Percentiles rank a stretch among this genome's conserved stretches.
phyloP scores from a whole-genome alignment of 1,140 invertebrate genomes.

The Artemia franciscana region DNA sequence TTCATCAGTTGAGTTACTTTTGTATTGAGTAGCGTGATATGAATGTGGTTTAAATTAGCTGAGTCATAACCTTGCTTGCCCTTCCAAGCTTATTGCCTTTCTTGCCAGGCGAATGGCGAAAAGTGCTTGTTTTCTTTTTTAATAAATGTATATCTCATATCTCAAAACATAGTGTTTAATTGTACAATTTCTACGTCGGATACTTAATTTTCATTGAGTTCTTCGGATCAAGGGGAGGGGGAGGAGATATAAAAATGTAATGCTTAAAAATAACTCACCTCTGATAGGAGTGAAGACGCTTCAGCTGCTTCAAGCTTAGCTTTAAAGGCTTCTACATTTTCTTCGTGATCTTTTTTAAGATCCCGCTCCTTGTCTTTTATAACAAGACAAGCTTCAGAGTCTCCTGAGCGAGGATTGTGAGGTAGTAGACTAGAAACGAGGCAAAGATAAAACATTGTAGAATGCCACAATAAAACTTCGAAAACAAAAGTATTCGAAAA shows the following conservation, averaged over 20 bases:
- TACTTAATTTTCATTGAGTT: too few species aligned
- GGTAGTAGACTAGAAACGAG: slow-evolving; percentile 6
- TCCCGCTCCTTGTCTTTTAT: slow-evolving; percentile 20
- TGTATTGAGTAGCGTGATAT: too few species aligned
- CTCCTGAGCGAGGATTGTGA: slow-evolving; percentile 5
- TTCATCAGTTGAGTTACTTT: too few species aligned
- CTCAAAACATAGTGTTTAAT: not conserved
- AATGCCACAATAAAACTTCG: too few species aligned
- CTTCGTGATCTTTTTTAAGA: slow-evolving; percentile 17
- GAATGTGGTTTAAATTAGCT: too few species aligned
- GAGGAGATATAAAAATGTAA: too few species aligned
- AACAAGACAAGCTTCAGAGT: slow-evolving; percentile 19
- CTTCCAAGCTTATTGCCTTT: not conserved
- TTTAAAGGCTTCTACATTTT: slow-evolving; percentile 16
- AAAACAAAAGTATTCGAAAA: too few species aligned
- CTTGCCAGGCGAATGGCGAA: not conserved
- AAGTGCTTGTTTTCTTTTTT: not conserved
- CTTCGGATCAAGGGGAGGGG: too few species aligned
- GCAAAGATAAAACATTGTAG: too few species aligned
- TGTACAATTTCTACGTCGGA: not conserved
- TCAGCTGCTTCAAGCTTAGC: slow-evolving; percentile 13
- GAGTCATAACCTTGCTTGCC: too few species aligned
- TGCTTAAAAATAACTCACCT: not conserved
- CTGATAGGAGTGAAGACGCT: not conserved
- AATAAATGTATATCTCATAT: not conserved